Evolutionary conservation across 2,797 vertebrate genomes (phyloP), one percentile per base, ranked within the genome.

Genomic region (Tenualosa thibaudeaui): DNA sequence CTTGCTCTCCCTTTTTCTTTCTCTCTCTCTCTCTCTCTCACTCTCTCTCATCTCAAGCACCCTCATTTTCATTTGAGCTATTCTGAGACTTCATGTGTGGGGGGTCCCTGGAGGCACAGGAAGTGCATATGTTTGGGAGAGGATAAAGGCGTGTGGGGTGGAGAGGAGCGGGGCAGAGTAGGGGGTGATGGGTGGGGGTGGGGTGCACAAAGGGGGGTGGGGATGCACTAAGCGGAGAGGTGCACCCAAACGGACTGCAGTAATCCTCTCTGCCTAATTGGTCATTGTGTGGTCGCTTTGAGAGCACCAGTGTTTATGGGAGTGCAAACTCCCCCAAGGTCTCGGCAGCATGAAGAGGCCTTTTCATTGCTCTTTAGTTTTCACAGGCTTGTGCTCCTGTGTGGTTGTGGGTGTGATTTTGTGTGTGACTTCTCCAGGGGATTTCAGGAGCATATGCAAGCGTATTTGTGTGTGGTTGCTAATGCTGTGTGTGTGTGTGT

Each of bases 181-280:
- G n/a, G 60, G 22, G 22, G n/a, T 24, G 60, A 3, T 0, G n/a
- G 60, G 0, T n/a, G 60, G 60, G 60, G 60, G 9, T 26, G 62
- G n/a, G 2, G 62, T 8, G 50, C 6, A 51, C 5, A 0, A 5
- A 58, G 56, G 7, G 60, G 60, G 9, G 60, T 24, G n/a, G 58
- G n/a, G 60, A 5, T 31, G n/a, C 8, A 24, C 2, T 65, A n/a
- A 6, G 10, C 5, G n/a, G 60, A 12, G 24, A 65, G n/a, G 60
- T 65, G 60, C 54, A 81, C 82, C 75, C 84, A 51, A 51, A 51
- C 10, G 71, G 51, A 81, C 53, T 51, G 31, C 56, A 78, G 81
- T 81, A 87, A 89, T 88, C 85, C 83, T 82, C 82, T 86, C 78
- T 46, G 62, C 58, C 82, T 85, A 84, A 89, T 84, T 85, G 53